Evolutionary conservation across 2,888 invertebrate species (phyloP).

Genomic region (Odontomyia ornata): DNA sequence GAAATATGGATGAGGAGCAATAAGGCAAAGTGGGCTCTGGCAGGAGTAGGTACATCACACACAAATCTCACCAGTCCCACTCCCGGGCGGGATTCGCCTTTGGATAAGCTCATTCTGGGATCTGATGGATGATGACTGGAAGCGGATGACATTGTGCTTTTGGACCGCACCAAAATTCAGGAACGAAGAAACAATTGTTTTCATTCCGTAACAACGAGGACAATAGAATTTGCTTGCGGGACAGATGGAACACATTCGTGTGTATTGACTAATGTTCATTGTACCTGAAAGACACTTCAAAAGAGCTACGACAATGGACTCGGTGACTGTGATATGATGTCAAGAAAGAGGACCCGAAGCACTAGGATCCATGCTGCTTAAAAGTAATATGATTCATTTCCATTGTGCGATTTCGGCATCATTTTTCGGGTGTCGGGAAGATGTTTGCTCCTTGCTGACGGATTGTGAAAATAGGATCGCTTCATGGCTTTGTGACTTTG

Average conservation of each 20-base stretch:
- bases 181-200: constrained; percentile 38
- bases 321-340: not conserved
- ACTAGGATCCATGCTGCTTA: not conserved
- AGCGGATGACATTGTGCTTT: constrained; percentile 34
- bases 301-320: constrained; percentile 22
- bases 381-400: constrained; percentile 20
- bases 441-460: not conserved
- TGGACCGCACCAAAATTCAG: not conserved
- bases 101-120: not conserved
- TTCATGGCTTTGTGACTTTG: constrained; percentile 46
- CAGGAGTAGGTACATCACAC: not conserved
- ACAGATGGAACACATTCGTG: constrained; percentile 48
- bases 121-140: constrained; percentile 28
- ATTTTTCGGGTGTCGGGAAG: not conserved
- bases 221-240: constrained; percentile 41
- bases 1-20: not conserved
- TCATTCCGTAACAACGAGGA: constrained; percentile 26
- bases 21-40: not conserved
- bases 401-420: not conserved
- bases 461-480: constrained; percentile 34
- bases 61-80: not conserved
- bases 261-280: constrained; percentile 47
- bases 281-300: constrained; percentile 43
- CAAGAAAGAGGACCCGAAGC: not conserved
- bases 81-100: not conserved